phyloP scores from a whole-genome alignment of 2,797 vertebrate species.

The Schizopygopsis malacanthus region DNA sequence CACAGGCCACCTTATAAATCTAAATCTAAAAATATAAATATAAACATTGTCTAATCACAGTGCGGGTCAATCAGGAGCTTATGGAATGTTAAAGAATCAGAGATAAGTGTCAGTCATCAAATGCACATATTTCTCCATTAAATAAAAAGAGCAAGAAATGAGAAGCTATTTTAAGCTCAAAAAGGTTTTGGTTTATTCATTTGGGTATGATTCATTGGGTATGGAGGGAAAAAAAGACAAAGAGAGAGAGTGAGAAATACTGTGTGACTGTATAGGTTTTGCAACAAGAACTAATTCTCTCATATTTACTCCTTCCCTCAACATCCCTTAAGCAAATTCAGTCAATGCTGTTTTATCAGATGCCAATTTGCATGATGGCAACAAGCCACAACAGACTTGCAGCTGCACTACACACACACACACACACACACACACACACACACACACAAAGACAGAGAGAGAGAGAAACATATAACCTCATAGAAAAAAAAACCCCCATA shows the following conservation, averaged over 20 bases:
- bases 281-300: constrained; percentile 79
- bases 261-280: constrained; percentile 66
- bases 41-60: not conserved
- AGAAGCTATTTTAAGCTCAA: not conserved
- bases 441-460: constrained; percentile 6
- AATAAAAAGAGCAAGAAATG: not conserved
- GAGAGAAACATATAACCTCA: not conserved
- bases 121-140: not conserved
- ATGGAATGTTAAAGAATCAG: not conserved
- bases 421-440: constrained; percentile 47
- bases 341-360: constrained; percentile 73
- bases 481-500: not conserved
- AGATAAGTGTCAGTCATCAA: not conserved
- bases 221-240: constrained; percentile 36
- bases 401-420: constrained; percentile 62
- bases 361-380: constrained; percentile 84
- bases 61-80: not conserved
- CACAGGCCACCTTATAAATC: not conserved
- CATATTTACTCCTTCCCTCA: constrained; percentile 74
- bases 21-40: not conserved
- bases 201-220: not conserved
- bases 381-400: constrained; percentile 79
- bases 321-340: constrained; percentile 72
- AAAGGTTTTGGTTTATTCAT: not conserved
- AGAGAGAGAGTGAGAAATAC: constrained; percentile 64